Evolutionary conservation across 2,113 vertebrate species (phyloP).

Genomic region (Tetrao urogallus): DNA sequence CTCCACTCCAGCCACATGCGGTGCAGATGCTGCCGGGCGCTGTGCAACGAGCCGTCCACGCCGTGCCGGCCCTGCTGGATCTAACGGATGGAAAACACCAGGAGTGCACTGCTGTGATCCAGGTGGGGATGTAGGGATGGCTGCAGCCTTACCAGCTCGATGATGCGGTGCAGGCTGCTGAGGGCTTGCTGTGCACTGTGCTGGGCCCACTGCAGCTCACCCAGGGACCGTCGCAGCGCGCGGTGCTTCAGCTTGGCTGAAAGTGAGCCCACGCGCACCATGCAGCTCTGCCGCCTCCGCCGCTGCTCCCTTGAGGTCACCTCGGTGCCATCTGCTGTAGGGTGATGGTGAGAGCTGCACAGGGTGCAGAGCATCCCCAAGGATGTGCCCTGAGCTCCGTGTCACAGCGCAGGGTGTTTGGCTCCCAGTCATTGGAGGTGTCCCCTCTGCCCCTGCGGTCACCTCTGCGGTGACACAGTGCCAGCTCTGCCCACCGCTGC

Average conservation of each 20-base stretch:
- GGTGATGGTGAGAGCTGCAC: neutral
- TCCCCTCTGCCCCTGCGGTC: neutral
- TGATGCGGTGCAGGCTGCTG: conserved; percentile 82
- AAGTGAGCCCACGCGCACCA: conserved; percentile 89
- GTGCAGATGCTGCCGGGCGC: conserved; percentile 76
- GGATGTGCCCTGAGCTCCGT: rapidly evolving
- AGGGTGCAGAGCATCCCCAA: neutral
- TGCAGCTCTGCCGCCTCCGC: conserved; percentile 78
- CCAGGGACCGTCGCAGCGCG: conserved; percentile 84
- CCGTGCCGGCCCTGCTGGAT: conserved; percentile 66
- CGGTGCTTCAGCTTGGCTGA: conserved; percentile 83
- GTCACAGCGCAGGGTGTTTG: neutral
- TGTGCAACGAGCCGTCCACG: neutral
- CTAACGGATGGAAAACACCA: neutral
- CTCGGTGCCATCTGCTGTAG: neutral
- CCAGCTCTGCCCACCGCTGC: neutral
- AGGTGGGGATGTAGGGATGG: rapidly evolving
- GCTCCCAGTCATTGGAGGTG: neutral
- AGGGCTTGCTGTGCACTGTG: conserved; percentile 76
- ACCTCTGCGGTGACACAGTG: neutral
- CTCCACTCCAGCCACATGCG: conserved; percentile 84
- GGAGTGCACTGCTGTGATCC: rapidly evolving
- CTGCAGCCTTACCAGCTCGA: conserved; percentile 82
- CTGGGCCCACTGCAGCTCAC: conserved; percentile 80
- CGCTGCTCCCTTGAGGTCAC: neutral